Base-by-base conservation (phyloP, 2,113 vertebrate genomes). In the Paradoxurus hermaphroditus region DNA sequence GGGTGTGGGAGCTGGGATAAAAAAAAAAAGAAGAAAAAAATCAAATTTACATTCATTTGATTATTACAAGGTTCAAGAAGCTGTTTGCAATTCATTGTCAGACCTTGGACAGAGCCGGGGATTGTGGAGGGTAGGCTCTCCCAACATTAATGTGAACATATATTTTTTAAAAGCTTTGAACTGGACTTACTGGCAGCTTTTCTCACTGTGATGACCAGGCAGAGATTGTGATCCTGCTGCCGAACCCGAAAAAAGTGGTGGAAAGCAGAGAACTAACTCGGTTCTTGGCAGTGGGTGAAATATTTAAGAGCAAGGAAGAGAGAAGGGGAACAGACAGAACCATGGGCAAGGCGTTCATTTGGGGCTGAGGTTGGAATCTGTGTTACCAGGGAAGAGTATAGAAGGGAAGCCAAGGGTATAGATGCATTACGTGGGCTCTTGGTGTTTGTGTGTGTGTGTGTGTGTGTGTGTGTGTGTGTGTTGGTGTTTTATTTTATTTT, bases 1-100 rank as follows among this genome's bases (percentile, higher is more conserved):
- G 2, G 4, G 16, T 46, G 31, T 9, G 63, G 16, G 0, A 0
- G 8, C 10, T 7, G 27, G 2, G 25, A 25, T 39, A 7, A 75
- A 72, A 53, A 89, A 72, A 2, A 15, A 46, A 4, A 27, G 15
- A 7, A 13, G 49, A 49, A 2, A 12, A 41, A 46, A 53, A 13
- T 53, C 8, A 72, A 39, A 62, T 49, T 36, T 13, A 1, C 0
- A 18, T 91, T 53, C 21, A n/a, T 83, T 49, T 31, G 25, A 51
- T 39, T 41, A 34, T 39, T 44, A 36, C 25, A 83, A 67, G 31
- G 27, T 18, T 25, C 68, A 73, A 96, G 11, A 59, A 72, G 8
- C 15, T 53, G 1, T 79, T 73, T 68, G 9, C 5, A 23, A 73
- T 14, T 36, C 29, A 73, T 14, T 36, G 3, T 75, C 51, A 18